phyloP scores from a whole-genome alignment of 2,113 vertebrate genomes.

The Oncorhynchus keta region DNA sequence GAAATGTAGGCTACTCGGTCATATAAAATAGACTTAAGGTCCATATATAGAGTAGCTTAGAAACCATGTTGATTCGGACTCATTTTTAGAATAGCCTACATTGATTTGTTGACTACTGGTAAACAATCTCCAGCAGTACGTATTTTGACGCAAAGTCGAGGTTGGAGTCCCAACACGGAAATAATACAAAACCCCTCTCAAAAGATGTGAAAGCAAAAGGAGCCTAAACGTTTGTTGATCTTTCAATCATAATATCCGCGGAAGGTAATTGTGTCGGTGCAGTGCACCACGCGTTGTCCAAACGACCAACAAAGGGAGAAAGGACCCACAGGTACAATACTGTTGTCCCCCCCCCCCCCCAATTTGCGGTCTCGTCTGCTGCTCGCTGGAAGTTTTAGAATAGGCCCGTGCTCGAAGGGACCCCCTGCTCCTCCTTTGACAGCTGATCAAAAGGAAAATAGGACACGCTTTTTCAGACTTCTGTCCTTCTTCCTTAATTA shows the following conservation, averaged over 20 bases:
- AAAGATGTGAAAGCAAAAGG: not conserved
- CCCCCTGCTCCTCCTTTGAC: conserved; percentile 79
- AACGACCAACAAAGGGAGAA: not conserved
- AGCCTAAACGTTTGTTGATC: too few relatives aligned
- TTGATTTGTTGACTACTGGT: not conserved
- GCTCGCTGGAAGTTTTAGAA: conserved; percentile 77
- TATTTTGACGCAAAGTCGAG: not conserved
- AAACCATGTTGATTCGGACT: not conserved
- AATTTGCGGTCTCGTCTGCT: conserved; percentile 69
- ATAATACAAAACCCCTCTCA: not conserved
- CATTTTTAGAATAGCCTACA: not conserved
- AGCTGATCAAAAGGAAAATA: conserved; percentile 83
- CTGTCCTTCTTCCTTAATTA: conserved; percentile 79
- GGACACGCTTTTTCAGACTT: conserved; percentile 82
- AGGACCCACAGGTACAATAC: conserved; percentile 19
- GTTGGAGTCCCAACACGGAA: not conserved
- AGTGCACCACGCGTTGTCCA: not conserved
- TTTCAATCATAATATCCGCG: not conserved
- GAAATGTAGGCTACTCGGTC: too few relatives aligned
- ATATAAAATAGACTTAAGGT: too few relatives aligned
- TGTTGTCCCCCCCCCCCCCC: conserved; percentile 47
- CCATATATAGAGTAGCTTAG: not conserved
- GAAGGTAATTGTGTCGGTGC: not conserved
- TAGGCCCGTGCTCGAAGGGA: conserved; percentile 60
- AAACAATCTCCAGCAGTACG: not conserved